Evolutionary conservation across 2,113 vertebrate genomes (phyloP).

Genomic region (Crotalus viridis): DNA sequence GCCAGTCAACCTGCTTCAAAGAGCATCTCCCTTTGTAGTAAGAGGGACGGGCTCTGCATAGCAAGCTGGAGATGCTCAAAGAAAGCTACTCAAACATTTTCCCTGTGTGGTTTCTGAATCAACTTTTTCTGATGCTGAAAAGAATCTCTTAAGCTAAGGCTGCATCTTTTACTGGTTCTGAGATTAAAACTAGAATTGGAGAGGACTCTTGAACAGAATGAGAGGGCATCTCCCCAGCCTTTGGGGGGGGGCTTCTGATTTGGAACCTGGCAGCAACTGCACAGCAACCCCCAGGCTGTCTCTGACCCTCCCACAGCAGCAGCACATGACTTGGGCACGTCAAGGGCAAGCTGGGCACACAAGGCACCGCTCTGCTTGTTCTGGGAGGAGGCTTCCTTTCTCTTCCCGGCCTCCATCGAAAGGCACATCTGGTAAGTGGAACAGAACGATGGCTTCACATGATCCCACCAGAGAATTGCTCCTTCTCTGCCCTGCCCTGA

Average conservation of each 20-base stretch:
- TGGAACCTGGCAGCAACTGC: neutral
- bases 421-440: slow-evolving; percentile 14
- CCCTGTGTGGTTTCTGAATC: neutral
- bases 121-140: neutral
- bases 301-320: no score
- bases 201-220: neutral
- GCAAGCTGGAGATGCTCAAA: neutral
- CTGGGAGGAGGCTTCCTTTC: neutral
- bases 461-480: neutral
- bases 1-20: neutral
- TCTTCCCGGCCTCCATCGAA: neutral
- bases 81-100: neutral
- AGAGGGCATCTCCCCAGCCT: neutral
- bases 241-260: neutral
- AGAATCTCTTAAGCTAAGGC: neutral
- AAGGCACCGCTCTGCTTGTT: neutral
- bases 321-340: rapidly evolving
- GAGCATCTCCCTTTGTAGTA: neutral
- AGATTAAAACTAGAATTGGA: neutral
- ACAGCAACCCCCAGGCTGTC: neutral
- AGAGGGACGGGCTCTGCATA: neutral
- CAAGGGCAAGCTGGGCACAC: neutral
- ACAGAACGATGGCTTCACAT: neutral
- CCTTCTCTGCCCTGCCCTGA: neutral
- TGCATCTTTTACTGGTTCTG: neutral